Evolutionary conservation across 2,113 vertebrate species (phyloP).

Genomic region (Petrocephalus microphthalmus): DNA sequence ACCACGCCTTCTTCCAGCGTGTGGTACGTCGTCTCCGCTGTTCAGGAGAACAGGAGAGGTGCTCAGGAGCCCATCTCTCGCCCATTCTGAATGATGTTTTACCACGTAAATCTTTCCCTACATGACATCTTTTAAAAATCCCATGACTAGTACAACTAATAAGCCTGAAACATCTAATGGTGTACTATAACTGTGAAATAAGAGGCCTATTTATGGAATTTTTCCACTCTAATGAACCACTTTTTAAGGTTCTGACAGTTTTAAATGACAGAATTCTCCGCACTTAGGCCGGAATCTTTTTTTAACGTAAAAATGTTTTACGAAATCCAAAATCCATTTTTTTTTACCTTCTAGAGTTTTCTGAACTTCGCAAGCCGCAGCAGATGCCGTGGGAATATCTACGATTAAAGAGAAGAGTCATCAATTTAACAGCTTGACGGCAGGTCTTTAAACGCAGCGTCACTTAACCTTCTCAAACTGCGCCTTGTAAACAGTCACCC

Average conservation of each 20-base stretch:
- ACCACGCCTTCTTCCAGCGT: constrained; percentile 83
- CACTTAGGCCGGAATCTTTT: background rate
- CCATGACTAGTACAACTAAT: background rate
- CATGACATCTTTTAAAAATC: background rate
- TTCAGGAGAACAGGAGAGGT: background rate
- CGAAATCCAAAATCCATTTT: background rate
- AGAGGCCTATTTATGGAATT: background rate
- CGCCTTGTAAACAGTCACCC: background rate
- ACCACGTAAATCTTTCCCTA: background rate
- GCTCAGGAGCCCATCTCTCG: background rate
- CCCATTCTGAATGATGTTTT: background rate
- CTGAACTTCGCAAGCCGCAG: constrained; percentile 50
- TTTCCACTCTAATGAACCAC: background rate
- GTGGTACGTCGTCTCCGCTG: constrained; percentile 81
- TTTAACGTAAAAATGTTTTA: background rate
- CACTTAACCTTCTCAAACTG: background rate
- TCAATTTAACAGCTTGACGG: background rate
- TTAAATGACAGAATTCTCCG: background rate
- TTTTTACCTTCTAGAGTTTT: constrained; percentile 56
- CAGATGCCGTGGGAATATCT: constrained; percentile 55
- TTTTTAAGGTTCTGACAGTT: background rate
- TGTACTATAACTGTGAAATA: background rate
- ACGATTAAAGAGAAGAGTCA: constrained; percentile 21
- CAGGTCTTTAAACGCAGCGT: background rate
- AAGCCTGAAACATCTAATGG: background rate